phyloP scores from a whole-genome alignment of 2,888 invertebrate species.

The Sympetrum striolatum region DNA sequence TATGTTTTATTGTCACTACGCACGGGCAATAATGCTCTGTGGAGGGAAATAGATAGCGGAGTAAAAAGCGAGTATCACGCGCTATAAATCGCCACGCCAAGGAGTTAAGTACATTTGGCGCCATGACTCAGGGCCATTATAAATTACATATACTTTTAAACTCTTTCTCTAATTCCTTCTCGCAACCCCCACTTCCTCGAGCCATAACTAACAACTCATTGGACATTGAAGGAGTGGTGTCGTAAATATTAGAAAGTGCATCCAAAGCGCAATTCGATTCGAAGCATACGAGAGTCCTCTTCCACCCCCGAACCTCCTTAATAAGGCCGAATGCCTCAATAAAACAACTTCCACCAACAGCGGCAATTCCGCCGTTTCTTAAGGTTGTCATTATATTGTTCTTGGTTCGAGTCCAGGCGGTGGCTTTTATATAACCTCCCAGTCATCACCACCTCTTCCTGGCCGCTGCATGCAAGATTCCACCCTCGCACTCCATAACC shows the following conservation, averaged over 20 bases:
- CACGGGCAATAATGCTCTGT: background rate
- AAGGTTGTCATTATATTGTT: constrained; percentile 9
- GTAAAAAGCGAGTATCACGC: background rate
- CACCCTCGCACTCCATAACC: background rate
- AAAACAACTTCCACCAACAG: constrained; percentile 31
- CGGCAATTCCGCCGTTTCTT: constrained; percentile 25
- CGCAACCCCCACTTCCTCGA: background rate
- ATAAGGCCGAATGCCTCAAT: constrained; percentile 6
- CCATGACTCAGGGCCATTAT: constrained; percentile 35
- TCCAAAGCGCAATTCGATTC: background rate
- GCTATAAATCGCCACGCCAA: constrained; percentile 15
- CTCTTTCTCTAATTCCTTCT: constrained; percentile 31
- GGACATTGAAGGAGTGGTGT: constrained; percentile 13
- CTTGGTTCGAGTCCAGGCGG: constrained; percentile 32
- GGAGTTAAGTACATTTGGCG: constrained; percentile 40
- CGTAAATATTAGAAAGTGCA: constrained; percentile 23
- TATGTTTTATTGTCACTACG: constrained; percentile 10
- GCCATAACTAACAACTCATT: background rate
- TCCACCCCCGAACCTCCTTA: background rate
- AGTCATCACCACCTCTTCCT: background rate
- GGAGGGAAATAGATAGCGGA: background rate
- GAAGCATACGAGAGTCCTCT: background rate
- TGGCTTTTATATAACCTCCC: background rate
- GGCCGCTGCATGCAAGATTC: background rate
- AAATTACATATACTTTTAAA: constrained; percentile 33